phyloP scores from a whole-genome alignment of 2,888 invertebrate genomes.

The Apotomis betuletana region DNA sequence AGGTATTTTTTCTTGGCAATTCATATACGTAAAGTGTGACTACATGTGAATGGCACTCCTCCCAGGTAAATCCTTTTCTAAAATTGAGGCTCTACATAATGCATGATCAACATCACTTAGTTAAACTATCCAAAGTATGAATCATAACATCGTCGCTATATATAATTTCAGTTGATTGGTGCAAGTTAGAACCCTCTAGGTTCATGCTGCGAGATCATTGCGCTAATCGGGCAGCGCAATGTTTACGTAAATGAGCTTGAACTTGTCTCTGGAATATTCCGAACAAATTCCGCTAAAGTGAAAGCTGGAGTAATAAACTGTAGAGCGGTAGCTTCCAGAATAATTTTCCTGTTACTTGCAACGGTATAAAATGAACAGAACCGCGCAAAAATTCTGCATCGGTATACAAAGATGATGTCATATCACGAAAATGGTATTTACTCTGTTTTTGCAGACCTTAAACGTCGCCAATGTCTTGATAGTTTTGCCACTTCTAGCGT shows the following conservation, averaged over 20 bases:
- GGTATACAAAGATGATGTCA: conserved; percentile 31
- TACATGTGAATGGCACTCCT: neutral
- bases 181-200: conserved; percentile 4
- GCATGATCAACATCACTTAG: neutral
- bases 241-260: conserved; percentile 45
- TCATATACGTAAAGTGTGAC: too few relatives aligned
- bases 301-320: conserved; percentile 38
- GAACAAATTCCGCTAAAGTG: conserved; percentile 38
- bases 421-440: conserved; percentile 19
- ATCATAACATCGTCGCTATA: conserved; percentile 3
- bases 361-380: neutral
- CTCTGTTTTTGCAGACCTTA: conserved; percentile 30
- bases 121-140: neutral
- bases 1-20: too few relatives aligned
- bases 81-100: neutral
- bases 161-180: neutral
- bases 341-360: conserved; percentile 7
- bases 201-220: neutral
- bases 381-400: neutral
- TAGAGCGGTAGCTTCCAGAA: conserved; percentile 21
- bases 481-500: conserved; percentile 16
- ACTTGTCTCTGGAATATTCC: conserved; percentile 46
- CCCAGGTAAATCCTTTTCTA: neutral
- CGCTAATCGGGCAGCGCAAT: neutral
- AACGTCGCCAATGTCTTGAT: conserved; percentile 12